These are phyloP conservation scores for Caenorhabditis japonica DNA, from an alignment of 2,888 invertebrate species.

Conservation along the genomic window DNA sequence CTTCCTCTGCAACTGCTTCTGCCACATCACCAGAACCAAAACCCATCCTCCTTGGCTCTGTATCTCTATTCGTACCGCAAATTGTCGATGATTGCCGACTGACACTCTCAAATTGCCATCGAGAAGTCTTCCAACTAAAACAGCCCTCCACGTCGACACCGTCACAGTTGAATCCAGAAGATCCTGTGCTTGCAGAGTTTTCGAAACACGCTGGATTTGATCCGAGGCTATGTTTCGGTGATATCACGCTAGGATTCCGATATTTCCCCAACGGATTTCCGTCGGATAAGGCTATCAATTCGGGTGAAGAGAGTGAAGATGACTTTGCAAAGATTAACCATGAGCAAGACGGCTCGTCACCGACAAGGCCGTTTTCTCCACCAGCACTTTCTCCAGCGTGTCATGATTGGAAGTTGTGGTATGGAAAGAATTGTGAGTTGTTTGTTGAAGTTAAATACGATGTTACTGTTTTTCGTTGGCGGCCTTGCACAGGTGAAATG, in stretches of 20 bases:
- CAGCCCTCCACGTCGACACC: slow-evolving; percentile 55
- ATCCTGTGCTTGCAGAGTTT: slow-evolving; percentile 58
- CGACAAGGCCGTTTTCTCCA: slow-evolving; percentile 41
- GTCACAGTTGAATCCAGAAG: slow-evolving; percentile 15
- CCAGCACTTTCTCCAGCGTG: slow-evolving; percentile 29
- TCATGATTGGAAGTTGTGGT: slow-evolving; percentile 60
- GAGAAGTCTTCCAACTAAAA: slow-evolving; percentile 72
- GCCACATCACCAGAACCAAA: slow-evolving; percentile 22
- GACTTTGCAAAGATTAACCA: slow-evolving; percentile 10
- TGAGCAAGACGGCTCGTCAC: slow-evolving; percentile 23
- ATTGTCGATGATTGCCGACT: slow-evolving; percentile 72
- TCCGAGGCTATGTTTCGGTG: slow-evolving; percentile 91
- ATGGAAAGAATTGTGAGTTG: slow-evolving; percentile 39
- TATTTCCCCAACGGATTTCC: slow-evolving; percentile 68
- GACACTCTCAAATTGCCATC: slow-evolving; percentile 73
- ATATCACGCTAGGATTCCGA: slow-evolving; percentile 86
- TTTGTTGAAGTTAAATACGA: too few species aligned
- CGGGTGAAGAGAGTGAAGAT: slow-evolving; percentile 51
- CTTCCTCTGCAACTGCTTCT: slow-evolving; percentile 5
- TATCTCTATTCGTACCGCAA: slow-evolving; percentile 70
- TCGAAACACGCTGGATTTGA: slow-evolving; percentile 87
- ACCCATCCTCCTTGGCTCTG: slow-evolving; percentile 67
- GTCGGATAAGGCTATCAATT: slow-evolving; percentile 49
- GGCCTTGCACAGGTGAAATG: too few species aligned
- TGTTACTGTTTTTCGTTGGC: too few species aligned